Evolutionary conservation across 2,113 vertebrate genomes (phyloP), one percentile per base, ranked within the genome.

Genomic region (Urocitellus parryii): DNA sequence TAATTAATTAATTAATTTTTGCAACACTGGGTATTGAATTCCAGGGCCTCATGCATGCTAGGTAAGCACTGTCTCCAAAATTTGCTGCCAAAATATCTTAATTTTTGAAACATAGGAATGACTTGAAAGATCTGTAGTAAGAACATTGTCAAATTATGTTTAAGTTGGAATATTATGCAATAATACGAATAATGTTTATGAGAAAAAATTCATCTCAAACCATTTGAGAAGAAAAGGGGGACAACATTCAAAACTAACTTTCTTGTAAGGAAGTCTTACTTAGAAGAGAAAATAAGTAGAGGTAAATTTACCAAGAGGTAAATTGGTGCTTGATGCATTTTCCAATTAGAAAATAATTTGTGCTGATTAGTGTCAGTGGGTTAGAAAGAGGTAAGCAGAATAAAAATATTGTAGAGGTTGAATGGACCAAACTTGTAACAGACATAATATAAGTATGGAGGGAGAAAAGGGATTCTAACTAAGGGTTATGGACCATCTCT

Each of bases 401-500:
- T 65, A 5, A 27, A 61, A 80, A 76, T 76, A 91, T 10, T 81
- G 25, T 76, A 27, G 29, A 70, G 67, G 20, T 29, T 24, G 45
- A 65, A 67, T 74, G 67, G 56, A 81, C n/a, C 34, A 37, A 17
- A 45, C 45, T 37, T 16, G 22, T 79, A 63, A 79, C 39, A 34
- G 37, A n/a, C 5, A 86, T 45, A n/a, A 39, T 80, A 24, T 32
- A 45, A 34, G 13, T 88, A 18, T 39, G 25, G 24, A 32, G n/a
- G 63, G 70, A 94, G 18, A 61, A 73, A 37, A 48, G 17, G 0
- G 6, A 9, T 5, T 67, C 45, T 42, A 56, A 13, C 8, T 78
- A 27, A 13, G 68, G 99, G 98, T 99, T 99, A 32, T 99, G 99
- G 99, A 98, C 99, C 61, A 98, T 99, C 61, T 99, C 98, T 93